Evolutionary conservation across 2,888 invertebrate genomes (phyloP), one percentile per base, ranked within the genome.

Genomic region (Plagodis dolabraria): DNA sequence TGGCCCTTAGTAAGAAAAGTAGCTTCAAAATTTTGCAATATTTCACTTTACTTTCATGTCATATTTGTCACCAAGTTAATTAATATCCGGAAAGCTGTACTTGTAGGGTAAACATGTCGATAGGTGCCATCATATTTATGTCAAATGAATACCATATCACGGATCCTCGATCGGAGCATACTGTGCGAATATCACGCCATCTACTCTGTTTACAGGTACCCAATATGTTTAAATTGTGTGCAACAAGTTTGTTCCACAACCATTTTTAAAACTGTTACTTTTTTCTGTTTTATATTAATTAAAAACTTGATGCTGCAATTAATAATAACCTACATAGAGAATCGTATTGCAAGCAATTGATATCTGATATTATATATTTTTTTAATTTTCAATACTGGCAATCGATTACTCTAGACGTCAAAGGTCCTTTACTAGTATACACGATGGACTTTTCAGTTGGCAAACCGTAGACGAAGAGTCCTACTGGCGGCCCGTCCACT

Each of bases 381-480:
- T n/a, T n/a, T n/a, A n/a, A n/a, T n/a, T n/a, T n/a, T 67, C 61
- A 62, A 68, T 77, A 79, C 61, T 67, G 63, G 69, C 67, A 64
- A 75, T 80, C 77, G 70, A 73, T 70, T 65, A 74, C 68, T 60
- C 59, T 70, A 72, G 63, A 58, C 69, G 78, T 79, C 75, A 63
- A 78, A 81, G 79, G 75, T 71, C 80, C 79, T 72, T 82, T 88
- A 87, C 85, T 91, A 92, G 88, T 86, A 82, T 84, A 83, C 86
- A 84, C 82, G 82, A 87, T 92, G 92, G 92, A 86, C 92, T 92
- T 92, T 92, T 92, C 92, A 92, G 92, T 89, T 90, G 89, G 87
- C 77, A 84, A 78, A 73, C 76, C 72, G 62, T 75, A 77, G 76
- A 80, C 70, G 87, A 86, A 79, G 84, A 82, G 35, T 33, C 12